A percentile compares a stretch with the other conserved stretches of the same genome.
These are phyloP conservation scores for Falco columbarius DNA, from an alignment of 2,797 vertebrate genomes.

Conservation along the genomic window DNA sequence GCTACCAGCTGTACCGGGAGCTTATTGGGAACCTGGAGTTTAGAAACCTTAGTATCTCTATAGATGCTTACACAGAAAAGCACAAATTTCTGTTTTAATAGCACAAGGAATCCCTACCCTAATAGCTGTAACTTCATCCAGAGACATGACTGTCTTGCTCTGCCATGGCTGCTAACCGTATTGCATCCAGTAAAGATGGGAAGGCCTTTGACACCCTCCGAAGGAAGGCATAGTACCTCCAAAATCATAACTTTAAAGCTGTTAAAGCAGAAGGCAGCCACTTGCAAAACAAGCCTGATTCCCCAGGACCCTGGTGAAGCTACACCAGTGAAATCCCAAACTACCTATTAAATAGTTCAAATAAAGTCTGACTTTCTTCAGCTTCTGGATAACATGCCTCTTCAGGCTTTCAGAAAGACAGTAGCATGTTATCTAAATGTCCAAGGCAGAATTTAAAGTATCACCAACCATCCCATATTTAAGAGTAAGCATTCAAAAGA, in stretches of 20 bases:
- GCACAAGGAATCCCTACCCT: background rate
- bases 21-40: background rate
- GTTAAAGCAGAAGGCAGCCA: background rate
- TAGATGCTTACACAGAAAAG: background rate
- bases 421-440: background rate
- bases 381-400: background rate
- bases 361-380: background rate
- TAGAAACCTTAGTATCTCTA: background rate
- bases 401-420: background rate
- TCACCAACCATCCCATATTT: background rate
- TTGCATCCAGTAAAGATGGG: background rate
- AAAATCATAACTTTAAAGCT: background rate
- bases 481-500: background rate
- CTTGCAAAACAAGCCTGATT: background rate
- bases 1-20: background rate
- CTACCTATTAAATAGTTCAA: background rate
- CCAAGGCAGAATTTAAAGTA: background rate
- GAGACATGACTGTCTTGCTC: background rate
- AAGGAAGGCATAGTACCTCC: background rate
- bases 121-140: background rate
- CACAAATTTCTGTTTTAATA: background rate
- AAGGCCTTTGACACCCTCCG: background rate
- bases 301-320: background rate
- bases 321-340: background rate
- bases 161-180: background rate